Conservation (phyloP, 2,113 vertebrate genomes). For the Aegithalos caudatus region DNA sequence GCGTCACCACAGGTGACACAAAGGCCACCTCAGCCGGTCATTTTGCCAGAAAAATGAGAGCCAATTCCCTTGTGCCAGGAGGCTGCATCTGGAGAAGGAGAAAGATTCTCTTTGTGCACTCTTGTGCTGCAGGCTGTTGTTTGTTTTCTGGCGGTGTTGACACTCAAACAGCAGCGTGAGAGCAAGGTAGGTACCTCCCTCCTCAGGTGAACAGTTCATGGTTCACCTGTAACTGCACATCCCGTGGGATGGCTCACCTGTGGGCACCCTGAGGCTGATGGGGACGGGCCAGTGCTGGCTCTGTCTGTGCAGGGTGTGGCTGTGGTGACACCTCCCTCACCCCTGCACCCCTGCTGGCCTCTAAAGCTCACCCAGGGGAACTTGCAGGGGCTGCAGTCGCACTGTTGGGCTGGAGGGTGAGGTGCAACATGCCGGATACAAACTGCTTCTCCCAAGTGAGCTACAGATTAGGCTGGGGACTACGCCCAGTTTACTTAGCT, state of each 20-base stretch:
- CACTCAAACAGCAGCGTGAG: background rate
- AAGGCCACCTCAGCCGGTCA: background rate
- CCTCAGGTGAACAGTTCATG: background rate
- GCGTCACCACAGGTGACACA: background rate
- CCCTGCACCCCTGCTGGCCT: background rate
- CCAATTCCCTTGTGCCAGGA: background rate
- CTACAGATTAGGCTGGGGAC: background rate
- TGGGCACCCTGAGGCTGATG: background rate
- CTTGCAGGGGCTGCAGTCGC: background rate
- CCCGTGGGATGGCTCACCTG: background rate
- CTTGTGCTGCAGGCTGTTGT: background rate
- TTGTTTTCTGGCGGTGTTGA: background rate
- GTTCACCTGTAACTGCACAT: background rate
- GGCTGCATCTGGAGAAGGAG: background rate
- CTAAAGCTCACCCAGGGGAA: background rate
- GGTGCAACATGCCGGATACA: rapidly evolving
- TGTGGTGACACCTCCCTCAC: background rate
- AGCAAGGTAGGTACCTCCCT: background rate
- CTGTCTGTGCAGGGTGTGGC: background rate
- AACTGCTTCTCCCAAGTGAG: background rate
- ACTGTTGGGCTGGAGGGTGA: background rate
- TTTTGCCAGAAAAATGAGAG: background rate
- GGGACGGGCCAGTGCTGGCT: background rate
- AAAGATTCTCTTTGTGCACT: background rate
- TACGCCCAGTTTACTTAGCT: background rate